phyloP scores from a whole-genome alignment of 2,888 invertebrate species.

The Ceramica pisi region DNA sequence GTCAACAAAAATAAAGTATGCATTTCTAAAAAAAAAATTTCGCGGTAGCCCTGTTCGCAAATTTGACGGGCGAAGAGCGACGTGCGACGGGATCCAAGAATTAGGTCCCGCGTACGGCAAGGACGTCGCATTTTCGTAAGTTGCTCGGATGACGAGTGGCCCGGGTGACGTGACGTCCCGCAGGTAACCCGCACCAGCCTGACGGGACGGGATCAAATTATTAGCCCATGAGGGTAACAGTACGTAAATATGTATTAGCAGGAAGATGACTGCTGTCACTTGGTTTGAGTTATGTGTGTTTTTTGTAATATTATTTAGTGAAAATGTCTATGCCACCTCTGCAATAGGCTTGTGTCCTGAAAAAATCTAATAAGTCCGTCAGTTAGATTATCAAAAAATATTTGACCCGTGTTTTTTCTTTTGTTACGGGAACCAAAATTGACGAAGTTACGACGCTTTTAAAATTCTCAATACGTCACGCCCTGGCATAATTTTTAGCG shows the following conservation, averaged over 20 bases:
- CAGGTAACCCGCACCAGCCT: constrained; percentile 59
- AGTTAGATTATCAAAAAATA: too few relatives aligned
- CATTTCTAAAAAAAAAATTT: not conserved
- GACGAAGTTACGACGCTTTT: too few relatives aligned
- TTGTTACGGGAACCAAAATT: too few relatives aligned
- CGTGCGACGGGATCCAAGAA: constrained; percentile 80
- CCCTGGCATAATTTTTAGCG: too few relatives aligned
- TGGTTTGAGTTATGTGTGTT: not conserved
- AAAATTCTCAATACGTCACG: too few relatives aligned
- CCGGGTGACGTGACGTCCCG: constrained; percentile 71
- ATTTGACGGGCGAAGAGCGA: constrained; percentile 83
- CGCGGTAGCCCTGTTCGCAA: constrained; percentile 80
- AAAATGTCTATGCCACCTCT: too few relatives aligned
- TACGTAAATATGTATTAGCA: constrained; percentile 25
- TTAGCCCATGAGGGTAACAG: constrained; percentile 52
- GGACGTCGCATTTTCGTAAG: constrained; percentile 77
- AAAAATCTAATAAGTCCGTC: too few relatives aligned
- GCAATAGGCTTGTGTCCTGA: too few relatives aligned
- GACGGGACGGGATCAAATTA: constrained; percentile 54
- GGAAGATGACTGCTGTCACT: not conserved
- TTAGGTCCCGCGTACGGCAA: constrained; percentile 79
- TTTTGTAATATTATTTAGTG: not conserved
- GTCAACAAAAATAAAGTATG: not conserved
- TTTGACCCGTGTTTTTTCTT: too few relatives aligned
- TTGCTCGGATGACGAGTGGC: constrained; percentile 80